Evolutionary conservation across 2,888 invertebrate genomes (phyloP).

Genomic region (Geophilus truncorum): DNA sequence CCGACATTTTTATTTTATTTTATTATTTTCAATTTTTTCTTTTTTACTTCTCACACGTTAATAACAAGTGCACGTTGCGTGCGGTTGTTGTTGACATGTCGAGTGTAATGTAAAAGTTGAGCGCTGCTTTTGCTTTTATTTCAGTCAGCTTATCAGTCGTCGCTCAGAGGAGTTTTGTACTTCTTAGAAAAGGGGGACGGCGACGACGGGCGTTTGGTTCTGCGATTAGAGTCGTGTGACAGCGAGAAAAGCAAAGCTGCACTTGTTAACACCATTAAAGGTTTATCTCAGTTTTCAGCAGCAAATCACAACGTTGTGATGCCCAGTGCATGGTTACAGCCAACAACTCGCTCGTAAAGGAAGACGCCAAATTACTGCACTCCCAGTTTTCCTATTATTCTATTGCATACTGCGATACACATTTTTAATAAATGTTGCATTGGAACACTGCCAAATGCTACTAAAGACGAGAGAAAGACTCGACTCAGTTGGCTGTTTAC

Average conservation of each 20-base stretch:
- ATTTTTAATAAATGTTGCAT: slow-evolving; percentile 7
- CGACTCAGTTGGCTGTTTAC: not conserved
- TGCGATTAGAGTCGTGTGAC: slow-evolving; percentile 5
- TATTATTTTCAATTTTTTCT: not conserved
- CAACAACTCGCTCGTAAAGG: slow-evolving; percentile 24
- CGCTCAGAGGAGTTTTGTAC: slow-evolving; percentile 8
- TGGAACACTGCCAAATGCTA: not conserved
- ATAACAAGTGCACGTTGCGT: not conserved
- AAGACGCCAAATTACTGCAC: slow-evolving; percentile 23
- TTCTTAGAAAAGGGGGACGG: not conserved
- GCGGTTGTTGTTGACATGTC: slow-evolving; percentile 15
- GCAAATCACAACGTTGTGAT: slow-evolving; percentile 1
- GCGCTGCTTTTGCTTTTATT: slow-evolving; percentile 7
- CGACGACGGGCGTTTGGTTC: slow-evolving; percentile 6
- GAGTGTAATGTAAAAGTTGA: slow-evolving; percentile 18
- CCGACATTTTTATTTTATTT: not conserved
- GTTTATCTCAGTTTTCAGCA: slow-evolving; percentile 27
- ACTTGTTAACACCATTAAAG: slow-evolving; percentile 27
- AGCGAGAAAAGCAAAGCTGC: slow-evolving; percentile 25
- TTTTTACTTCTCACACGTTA: not conserved
- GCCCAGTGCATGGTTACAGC: slow-evolving; percentile 13
- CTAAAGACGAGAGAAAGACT: not conserved
- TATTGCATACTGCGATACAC: slow-evolving; percentile 17
- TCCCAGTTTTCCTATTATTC: slow-evolving; percentile 11
- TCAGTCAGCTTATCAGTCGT: not conserved